Conservation (phyloP, 1,140 invertebrate genomes). For the Apis dorsata region DNA sequence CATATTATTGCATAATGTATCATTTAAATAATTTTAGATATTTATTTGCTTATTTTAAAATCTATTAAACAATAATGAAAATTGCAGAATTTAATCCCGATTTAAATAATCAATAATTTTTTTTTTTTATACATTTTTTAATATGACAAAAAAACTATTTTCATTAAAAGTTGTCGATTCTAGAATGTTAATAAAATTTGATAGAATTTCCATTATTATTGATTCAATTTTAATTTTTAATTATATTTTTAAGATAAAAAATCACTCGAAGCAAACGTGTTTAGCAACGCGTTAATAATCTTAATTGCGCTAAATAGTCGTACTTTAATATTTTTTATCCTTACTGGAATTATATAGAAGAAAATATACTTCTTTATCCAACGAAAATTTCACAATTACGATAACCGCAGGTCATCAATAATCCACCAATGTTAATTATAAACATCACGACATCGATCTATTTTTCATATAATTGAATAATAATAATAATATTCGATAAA, state of each 20-base stretch:
- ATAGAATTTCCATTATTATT: too few relatives aligned
- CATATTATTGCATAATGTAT: not conserved
- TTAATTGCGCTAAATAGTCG: too few relatives aligned
- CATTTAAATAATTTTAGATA: too few relatives aligned
- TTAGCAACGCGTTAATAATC: too few relatives aligned
- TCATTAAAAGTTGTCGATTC: too few relatives aligned
- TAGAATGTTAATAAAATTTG: too few relatives aligned
- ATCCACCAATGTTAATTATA: constrained; percentile 6
- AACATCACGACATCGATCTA: not conserved
- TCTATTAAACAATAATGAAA: not conserved
- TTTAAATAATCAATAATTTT: not conserved
- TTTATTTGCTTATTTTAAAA: not conserved
- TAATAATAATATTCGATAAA: not conserved
- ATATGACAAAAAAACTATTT: too few relatives aligned
- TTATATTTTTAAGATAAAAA: too few relatives aligned
- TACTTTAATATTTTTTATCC: not conserved
- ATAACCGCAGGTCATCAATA: not conserved
- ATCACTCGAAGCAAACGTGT: too few relatives aligned
- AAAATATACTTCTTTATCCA: not conserved
- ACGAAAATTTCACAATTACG: not conserved
- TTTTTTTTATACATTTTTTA: too few relatives aligned
- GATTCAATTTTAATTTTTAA: too few relatives aligned
- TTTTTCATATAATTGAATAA: not conserved
- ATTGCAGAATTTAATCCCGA: not conserved
- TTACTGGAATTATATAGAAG: not conserved